Evolutionary conservation across 2,797 vertebrate genomes (phyloP).

Genomic region (Orestias chungarensis): DNA sequence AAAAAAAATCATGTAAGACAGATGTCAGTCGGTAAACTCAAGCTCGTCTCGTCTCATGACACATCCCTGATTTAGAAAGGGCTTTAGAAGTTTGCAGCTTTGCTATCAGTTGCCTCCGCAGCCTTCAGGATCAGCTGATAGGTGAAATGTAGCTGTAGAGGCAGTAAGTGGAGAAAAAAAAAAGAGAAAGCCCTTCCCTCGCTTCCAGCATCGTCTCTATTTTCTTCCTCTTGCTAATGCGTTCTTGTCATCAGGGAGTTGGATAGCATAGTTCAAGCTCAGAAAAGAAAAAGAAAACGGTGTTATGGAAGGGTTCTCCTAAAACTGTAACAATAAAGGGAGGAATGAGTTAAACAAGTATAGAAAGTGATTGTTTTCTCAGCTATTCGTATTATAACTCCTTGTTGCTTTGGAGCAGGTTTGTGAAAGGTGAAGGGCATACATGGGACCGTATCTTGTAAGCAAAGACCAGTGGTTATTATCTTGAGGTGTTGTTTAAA

Average conservation of each 20-base stretch:
- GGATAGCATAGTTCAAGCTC: constrained; percentile 60
- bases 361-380: constrained; percentile 32
- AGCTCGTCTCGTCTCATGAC: constrained; percentile 25
- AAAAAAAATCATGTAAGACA: constrained; percentile 26
- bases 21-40: constrained; percentile 39
- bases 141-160: constrained; percentile 67
- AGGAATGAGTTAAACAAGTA: constrained; percentile 36
- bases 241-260: constrained; percentile 70
- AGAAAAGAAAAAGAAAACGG: constrained; percentile 42
- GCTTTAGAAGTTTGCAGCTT: constrained; percentile 50
- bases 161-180: constrained; percentile 2
- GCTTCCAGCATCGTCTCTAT: constrained; percentile 57
- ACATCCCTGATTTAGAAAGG: constrained; percentile 31
- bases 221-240: constrained; percentile 69
- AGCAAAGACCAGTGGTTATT: not conserved
- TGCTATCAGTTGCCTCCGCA: constrained; percentile 62
- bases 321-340: constrained; percentile 52
- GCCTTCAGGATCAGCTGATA: constrained; percentile 58
- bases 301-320: constrained; percentile 59
- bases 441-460: not conserved
- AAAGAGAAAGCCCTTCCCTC: constrained; percentile 38
- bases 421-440: constrained; percentile 16
- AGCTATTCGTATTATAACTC: constrained; percentile 8
- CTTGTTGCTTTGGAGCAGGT: constrained; percentile 26
- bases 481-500: constrained; percentile 44